Conservation (phyloP, 1,140 invertebrate genomes). For the Orchesella cincta region DNA sequence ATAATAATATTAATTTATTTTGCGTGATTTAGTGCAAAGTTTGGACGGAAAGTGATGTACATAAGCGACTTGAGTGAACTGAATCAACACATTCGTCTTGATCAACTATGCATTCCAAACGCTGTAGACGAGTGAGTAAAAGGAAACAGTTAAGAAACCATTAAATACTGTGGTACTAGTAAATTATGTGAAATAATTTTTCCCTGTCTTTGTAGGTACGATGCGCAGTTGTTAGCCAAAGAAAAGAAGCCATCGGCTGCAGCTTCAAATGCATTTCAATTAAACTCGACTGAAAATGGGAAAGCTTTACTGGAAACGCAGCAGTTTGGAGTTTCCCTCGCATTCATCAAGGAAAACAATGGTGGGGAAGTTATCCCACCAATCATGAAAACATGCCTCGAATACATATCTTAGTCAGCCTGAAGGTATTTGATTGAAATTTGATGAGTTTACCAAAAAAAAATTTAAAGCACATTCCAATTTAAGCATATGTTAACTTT, state of each 20-base stretch:
- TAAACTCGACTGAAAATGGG: conserved; percentile 29
- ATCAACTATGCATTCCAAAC: conserved; percentile 87
- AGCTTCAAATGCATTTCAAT: too few species aligned
- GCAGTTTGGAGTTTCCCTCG: conserved; percentile 90
- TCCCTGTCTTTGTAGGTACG: too few species aligned
- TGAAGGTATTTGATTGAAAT: too few species aligned
- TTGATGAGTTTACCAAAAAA: too few species aligned
- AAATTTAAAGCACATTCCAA: too few species aligned
- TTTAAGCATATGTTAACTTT: too few species aligned
- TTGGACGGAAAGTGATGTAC: conserved; percentile 95
- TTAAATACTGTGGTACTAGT: too few species aligned
- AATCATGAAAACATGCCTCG: conserved; percentile 83
- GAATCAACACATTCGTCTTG: conserved; percentile 81
- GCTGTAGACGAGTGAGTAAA: conserved; percentile 87
- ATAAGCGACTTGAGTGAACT: conserved; percentile 92
- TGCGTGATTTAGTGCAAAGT: conserved; percentile 98
- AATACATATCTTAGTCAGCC: conserved; percentile 84
- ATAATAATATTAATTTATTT: too few species aligned
- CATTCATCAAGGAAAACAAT: conserved; percentile 88
- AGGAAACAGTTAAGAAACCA: too few species aligned
- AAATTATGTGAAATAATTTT: too few species aligned
- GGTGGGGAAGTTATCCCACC: conserved; percentile 78
- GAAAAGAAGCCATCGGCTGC: conserved; percentile 62
- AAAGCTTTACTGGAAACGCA: conserved; percentile 66
- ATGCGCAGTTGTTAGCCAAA: conserved; percentile 68